phyloP scores from a whole-genome alignment of 92 coral and sea anemone species.

The Phymanthus crucifer region DNA sequence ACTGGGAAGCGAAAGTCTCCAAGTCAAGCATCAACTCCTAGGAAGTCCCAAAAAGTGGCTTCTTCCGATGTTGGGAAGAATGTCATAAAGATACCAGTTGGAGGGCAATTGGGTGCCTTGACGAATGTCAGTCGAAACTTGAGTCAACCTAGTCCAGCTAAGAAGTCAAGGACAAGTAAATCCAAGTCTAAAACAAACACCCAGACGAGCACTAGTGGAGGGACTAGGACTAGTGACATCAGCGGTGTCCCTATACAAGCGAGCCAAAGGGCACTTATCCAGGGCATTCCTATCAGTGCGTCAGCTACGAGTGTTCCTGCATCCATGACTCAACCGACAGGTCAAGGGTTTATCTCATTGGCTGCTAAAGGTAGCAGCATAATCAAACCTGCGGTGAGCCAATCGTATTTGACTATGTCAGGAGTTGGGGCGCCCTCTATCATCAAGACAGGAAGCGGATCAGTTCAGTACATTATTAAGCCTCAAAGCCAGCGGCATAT shows the following conservation, averaged over 20 bases:
- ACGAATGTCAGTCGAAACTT: constrained; percentile 45
- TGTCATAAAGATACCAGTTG: constrained; percentile 73
- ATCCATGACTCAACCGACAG: constrained; percentile 49
- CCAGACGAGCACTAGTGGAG: constrained; percentile 37
- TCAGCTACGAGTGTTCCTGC: constrained; percentile 26
- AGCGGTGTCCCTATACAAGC: constrained; percentile 20
- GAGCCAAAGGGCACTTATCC: constrained; percentile 32
- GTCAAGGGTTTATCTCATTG: constrained; percentile 75
- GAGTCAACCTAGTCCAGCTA: constrained; percentile 83
- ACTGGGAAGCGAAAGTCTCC: constrained; percentile 3
- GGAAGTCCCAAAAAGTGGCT: constrained; percentile 52
- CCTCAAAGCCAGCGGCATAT: constrained; percentile 84
- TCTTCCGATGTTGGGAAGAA: constrained; percentile 47
- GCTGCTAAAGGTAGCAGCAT: constrained; percentile 62
- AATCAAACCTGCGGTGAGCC: constrained; percentile 60
- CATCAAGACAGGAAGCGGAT: constrained; percentile 52
- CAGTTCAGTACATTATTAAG: constrained; percentile 78
- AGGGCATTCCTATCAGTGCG: constrained; percentile 9
- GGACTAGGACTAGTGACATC: constrained; percentile 45
- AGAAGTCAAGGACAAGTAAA: constrained; percentile 69
- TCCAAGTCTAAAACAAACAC: constrained; percentile 64
- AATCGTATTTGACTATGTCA: constrained; percentile 70
- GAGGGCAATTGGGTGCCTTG: constrained; percentile 71
- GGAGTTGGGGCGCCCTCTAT: constrained; percentile 75
- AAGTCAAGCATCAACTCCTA: constrained; percentile 29